Conservation (phyloP, 1,140 invertebrate species). For the Drosophila sp. region DNA sequence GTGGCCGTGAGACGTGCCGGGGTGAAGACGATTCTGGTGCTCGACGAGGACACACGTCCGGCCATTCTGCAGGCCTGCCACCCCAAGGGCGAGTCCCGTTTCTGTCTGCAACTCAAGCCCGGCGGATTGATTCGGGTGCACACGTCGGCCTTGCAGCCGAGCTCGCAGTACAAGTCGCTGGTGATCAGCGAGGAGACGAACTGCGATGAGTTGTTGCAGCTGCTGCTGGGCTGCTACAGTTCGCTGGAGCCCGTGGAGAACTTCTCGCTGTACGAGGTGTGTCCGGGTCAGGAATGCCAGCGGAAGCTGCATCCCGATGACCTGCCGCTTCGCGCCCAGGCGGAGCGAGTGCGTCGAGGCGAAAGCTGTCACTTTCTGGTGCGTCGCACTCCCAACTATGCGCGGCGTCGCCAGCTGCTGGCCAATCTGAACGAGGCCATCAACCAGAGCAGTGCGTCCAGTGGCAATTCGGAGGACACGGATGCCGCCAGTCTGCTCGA, state of each 20-base stretch:
- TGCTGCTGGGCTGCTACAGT: conserved; percentile 94
- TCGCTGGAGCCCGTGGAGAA: conserved; percentile 92
- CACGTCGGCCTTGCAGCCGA: conserved; percentile 94
- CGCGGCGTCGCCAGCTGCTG: conserved; percentile 74
- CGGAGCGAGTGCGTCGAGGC: conserved; percentile 88
- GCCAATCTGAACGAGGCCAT: conserved; percentile 75
- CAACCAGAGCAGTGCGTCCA: conserved; percentile 37
- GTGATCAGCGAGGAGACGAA: conserved; percentile 95
- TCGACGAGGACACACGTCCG: conserved; percentile 95
- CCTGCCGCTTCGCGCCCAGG: conserved; percentile 92
- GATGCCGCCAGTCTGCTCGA: conserved; percentile 71
- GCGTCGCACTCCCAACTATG: conserved; percentile 90
- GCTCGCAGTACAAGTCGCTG: conserved; percentile 96
- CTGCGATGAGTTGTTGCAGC: conserved; percentile 94
- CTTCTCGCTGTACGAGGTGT: conserved; percentile 95
- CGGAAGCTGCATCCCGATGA: conserved; percentile 94
- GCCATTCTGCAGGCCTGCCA: conserved; percentile 95
- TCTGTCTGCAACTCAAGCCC: conserved; percentile 92
- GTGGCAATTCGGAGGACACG: conserved; percentile 40
- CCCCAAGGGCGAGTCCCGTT: conserved; percentile 95
- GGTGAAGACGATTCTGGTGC: conserved; percentile 91
- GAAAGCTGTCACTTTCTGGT: conserved; percentile 91
- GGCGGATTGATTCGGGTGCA: conserved; percentile 95
- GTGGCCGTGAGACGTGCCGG: conserved; percentile 93
- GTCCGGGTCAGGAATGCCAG: conserved; percentile 90